These are phyloP conservation scores for Palaemon carinicauda DNA, from an alignment of 1,140 invertebrate genomes.

Conservation along the genomic window DNA sequence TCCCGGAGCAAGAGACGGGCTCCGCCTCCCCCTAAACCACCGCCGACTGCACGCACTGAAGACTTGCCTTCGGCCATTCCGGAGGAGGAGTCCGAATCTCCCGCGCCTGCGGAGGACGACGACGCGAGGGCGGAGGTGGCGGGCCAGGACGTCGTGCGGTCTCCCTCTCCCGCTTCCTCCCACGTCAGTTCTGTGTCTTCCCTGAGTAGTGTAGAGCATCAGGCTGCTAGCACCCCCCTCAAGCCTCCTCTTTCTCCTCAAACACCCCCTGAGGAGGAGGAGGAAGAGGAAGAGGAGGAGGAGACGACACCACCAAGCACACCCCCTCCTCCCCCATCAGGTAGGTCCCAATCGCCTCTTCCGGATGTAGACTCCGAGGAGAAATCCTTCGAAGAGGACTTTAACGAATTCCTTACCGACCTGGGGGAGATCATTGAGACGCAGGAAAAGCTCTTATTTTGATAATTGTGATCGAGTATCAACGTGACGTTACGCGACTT, in stretches of 20 bases:
- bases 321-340: conserved; percentile 16
- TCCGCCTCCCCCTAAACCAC: conserved; percentile 58
- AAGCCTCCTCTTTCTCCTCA: too few species aligned
- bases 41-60: not conserved
- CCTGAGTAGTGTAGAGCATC: conserved; percentile 18
- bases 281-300: not conserved
- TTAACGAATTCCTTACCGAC: conserved; percentile 33
- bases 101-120: not conserved
- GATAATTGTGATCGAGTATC: too few species aligned
- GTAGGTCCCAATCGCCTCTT: conserved; percentile 14
- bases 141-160: too few species aligned
- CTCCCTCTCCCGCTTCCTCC: too few species aligned
- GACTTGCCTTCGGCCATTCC: conserved; percentile 8
- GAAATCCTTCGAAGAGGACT: conserved; percentile 39
- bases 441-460: conserved; percentile 33
- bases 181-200: not conserved
- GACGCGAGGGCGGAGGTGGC: not conserved
- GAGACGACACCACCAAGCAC: not conserved
- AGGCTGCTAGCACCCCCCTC: not conserved
- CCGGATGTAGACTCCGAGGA: not conserved
- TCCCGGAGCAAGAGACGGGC: conserved; percentile 60
- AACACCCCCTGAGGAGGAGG: too few species aligned
- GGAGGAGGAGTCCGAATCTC: conserved; percentile 42
- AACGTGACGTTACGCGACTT: too few species aligned
- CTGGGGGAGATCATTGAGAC: conserved; percentile 21